Evolutionary conservation across 1,140 invertebrate genomes (phyloP), one percentile per base, ranked within the genome.

Genomic region (Pachyrhynchus sulphureomaculatus): DNA sequence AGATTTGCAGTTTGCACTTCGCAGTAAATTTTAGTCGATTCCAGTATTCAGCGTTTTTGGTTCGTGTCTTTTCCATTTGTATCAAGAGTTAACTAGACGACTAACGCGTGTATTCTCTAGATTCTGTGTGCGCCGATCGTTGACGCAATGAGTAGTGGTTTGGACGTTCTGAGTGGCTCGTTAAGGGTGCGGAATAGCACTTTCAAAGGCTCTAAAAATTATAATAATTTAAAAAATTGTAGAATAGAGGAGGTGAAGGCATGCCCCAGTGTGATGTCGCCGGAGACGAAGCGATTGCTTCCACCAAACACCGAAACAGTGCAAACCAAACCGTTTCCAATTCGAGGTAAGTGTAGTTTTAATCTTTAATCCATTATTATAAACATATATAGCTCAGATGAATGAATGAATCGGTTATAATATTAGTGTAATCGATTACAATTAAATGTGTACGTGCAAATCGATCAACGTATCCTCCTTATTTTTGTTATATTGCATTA

Each of bases 321-420:
- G 44, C 89, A 90, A 81, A 92, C 90, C 8, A 92, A 92, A 79
- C 89, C 89, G 32, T 91, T 92, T 75, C 90, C 89, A 15, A 89
- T 91, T 49, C 81, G 89, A 82, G 89, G 89, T 86, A 80, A 33
- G 56, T 59, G 1, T 12, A 39, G 32, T 53, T 36, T 10, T 6
- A 29, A 29, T 29, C n/a, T n/a, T n/a, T n/a, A n/a, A n/a, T n/a
- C n/a, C n/a, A n/a, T n/a, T n/a, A n/a, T n/a, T n/a, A n/a, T n/a
- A n/a, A n/a, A n/a, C n/a, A n/a, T n/a, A n/a, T n/a, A n/a, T n/a
- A n/a, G n/a, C n/a, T n/a, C n/a, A n/a, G n/a, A n/a, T n/a, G n/a
- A n/a, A n/a, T n/a, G n/a, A n/a, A n/a, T n/a, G n/a, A n/a, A n/a
- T n/a, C n/a, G n/a, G n/a, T n/a, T n/a, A n/a, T n/a, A n/a, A n/a